phyloP scores from a whole-genome alignment of 1,140 invertebrate species.

The Panagrolaimus sp. region DNA sequence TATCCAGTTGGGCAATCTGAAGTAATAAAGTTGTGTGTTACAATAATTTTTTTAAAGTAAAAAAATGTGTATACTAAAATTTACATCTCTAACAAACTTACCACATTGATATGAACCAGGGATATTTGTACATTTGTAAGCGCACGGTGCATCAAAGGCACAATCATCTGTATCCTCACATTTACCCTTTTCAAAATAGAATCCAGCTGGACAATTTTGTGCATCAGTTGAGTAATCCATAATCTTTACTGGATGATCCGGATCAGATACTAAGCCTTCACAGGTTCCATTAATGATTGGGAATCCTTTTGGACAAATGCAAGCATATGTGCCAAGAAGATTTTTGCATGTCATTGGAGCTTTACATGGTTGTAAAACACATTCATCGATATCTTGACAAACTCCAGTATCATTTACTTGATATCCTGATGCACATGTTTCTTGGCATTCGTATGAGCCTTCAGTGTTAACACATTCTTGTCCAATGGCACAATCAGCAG shows the following conservation, averaged over 20 bases:
- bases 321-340: constrained; percentile 30
- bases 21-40: neutral
- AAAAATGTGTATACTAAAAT: too few relatives aligned
- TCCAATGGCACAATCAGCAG: constrained; percentile 25
- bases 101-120: constrained; percentile 39
- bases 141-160: constrained; percentile 42
- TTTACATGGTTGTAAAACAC: constrained; percentile 20
- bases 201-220: constrained; percentile 12
- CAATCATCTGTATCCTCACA: constrained; percentile 50
- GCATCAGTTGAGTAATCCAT: neutral
- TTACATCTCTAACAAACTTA: too few relatives aligned
- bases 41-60: too few relatives aligned
- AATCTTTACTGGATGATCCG: constrained; percentile 6
- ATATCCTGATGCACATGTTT: constrained; percentile 27
- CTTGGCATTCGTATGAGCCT: constrained; percentile 34
- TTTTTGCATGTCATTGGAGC: constrained; percentile 38
- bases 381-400: constrained; percentile 42
- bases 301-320: constrained; percentile 37
- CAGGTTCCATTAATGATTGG: constrained; percentile 24
- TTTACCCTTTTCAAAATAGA: constrained; percentile 3
- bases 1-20: neutral
- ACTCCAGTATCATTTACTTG: constrained; percentile 23
- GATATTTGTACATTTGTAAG: constrained; percentile 44
- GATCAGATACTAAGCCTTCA: neutral
- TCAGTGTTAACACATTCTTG: constrained; percentile 38